Conservation (phyloP, 2,888 invertebrate genomes). For the Ganaspis brasiliensis region DNA sequence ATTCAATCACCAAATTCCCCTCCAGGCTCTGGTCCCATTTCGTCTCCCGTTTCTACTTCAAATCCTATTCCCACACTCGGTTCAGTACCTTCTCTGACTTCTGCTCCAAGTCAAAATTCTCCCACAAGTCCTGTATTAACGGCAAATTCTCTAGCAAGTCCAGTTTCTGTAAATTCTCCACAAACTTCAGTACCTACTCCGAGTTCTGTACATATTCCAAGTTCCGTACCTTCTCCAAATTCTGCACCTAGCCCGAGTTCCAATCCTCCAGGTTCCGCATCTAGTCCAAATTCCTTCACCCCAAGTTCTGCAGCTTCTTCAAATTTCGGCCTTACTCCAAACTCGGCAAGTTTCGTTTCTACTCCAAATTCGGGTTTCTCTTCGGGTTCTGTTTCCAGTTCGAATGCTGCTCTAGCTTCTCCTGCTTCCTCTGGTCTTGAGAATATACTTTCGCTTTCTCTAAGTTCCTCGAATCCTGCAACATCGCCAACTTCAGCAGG, state of each 20-base stretch:
- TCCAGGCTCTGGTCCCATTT: neutral
- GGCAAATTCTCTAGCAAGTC: slow-evolving; percentile 41
- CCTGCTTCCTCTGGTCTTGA: neutral
- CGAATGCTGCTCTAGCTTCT: slow-evolving; percentile 24
- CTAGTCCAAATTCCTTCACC: neutral
- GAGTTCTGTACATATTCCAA: slow-evolving; percentile 27
- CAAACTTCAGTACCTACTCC: slow-evolving; percentile 42
- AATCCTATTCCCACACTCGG: neutral
- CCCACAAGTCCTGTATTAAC: too few relatives aligned
- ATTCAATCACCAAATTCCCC: neutral
- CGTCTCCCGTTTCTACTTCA: neutral
- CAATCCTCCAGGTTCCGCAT: slow-evolving; percentile 29
- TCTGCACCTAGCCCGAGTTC: slow-evolving; percentile 40
- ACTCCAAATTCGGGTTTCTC: neutral
- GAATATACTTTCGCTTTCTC: slow-evolving; percentile 7
- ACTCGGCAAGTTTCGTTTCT: slow-evolving; percentile 34
- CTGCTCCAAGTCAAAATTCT: neutral
- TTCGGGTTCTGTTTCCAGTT: neutral
- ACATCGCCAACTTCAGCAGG: neutral
- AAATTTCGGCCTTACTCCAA: slow-evolving; percentile 40
- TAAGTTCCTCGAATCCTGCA: neutral
- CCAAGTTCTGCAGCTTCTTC: slow-evolving; percentile 53
- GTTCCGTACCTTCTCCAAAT: slow-evolving; percentile 53
- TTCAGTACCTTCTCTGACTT: slow-evolving; percentile 19
- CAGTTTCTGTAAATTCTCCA: slow-evolving; percentile 42